Evolutionary conservation across 2,113 vertebrate genomes (phyloP), one percentile per base, ranked within the genome.

Genomic region (Eleginops maclovinus): DNA sequence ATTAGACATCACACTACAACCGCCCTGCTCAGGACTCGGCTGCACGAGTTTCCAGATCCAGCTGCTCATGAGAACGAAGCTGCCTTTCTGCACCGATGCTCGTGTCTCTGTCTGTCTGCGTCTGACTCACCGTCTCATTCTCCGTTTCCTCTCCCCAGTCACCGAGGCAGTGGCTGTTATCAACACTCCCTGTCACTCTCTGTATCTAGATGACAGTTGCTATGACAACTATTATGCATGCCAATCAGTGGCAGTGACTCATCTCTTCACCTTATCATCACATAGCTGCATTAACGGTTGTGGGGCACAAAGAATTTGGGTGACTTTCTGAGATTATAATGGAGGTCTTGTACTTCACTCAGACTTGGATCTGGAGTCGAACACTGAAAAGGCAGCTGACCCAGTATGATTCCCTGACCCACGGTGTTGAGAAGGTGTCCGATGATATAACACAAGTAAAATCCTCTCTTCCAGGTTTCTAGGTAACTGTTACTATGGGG

Each of bases 401-500:
- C 88, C 81, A 80, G 26, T 90, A 87, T 68, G 9, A 74, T 75
- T 83, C 53, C 59, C 56, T 82, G 89, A 83, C 86, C 79, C 54
- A 70, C 43, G 46, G 82, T 88, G 67, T 81, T 83, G 72, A 87
- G 82, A 77, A 61, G 66, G 13, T 55, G 46, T 58, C 49, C 13
- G 55, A 31, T 86, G 81, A 88, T 77, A 60, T 75, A 86, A 87
- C 79, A 69, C 16, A 41, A 2, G 17, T 72, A 41, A 82, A 91
- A 91, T 89, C 85, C 55, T 40, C 58, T 74, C 71, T 69, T 21
- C 59, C 47, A 78, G 84, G 82, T 88, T 86, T 85, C 87, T 83
- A 89, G 84, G 87, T 89, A 89, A 88, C 82, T n/a, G 90, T 91
- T 91, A 82, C 87, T 76, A 89, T 86, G 78, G 82, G 79, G 79